phyloP scores from a whole-genome alignment of 2,797 vertebrate genomes.

The Synaphobranchus kaupii region DNA sequence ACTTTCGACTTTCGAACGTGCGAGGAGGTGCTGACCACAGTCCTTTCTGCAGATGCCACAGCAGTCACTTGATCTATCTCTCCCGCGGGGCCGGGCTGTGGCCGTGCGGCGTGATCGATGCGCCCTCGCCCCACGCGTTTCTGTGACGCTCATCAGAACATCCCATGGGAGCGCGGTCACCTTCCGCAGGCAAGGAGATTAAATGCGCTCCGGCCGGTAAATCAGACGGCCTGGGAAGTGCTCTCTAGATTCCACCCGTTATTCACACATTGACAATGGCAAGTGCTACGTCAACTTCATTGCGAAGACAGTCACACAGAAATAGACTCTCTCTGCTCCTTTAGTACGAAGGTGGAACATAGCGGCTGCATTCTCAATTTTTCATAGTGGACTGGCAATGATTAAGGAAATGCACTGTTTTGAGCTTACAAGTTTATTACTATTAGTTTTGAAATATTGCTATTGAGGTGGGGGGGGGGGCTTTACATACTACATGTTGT shows the following conservation, averaged over 20 bases:
- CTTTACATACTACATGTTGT: too few species aligned
- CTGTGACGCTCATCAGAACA: neutral
- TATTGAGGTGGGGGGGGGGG: too few species aligned
- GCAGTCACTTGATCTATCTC: neutral
- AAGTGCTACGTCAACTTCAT: neutral
- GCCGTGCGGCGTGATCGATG: neutral
- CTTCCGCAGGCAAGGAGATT: neutral
- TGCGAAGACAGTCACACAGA: conserved; percentile 64
- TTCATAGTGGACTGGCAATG: too few species aligned
- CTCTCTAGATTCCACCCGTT: neutral
- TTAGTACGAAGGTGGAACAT: neutral
- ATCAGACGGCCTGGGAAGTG: neutral
- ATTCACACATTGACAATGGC: neutral
- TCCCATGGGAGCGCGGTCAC: neutral
- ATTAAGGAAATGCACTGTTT: too few species aligned
- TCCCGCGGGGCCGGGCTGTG: neutral
- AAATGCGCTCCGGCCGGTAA: neutral
- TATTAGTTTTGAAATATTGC: too few species aligned
- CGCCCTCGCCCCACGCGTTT: neutral
- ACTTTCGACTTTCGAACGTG: neutral
- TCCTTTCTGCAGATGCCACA: neutral
- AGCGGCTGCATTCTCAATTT: neutral
- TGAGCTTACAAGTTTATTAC: too few species aligned
- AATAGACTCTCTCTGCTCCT: conserved; percentile 44
- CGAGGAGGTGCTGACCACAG: neutral